Conservation (phyloP, 2,888 invertebrate species). For the Limnephilus auricula region DNA sequence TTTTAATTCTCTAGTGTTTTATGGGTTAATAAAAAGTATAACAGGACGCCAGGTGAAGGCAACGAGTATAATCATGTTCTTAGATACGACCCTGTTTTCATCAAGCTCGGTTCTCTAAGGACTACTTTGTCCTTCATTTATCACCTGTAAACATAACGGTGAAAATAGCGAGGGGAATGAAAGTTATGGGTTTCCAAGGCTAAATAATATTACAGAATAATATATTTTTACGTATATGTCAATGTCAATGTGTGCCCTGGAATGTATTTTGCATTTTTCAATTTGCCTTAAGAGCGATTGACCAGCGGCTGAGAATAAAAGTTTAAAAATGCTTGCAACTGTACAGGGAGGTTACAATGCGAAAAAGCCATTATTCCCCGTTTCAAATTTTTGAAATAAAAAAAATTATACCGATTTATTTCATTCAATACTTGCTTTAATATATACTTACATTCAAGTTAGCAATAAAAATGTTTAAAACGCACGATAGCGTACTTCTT, state of each 20-base stretch:
- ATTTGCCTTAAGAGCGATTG: neutral
- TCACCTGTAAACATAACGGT: neutral
- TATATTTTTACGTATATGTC: neutral
- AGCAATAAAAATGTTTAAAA: no score
- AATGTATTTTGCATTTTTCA: neutral
- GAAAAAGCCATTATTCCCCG: no score
- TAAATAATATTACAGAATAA: neutral
- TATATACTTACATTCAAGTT: no score
- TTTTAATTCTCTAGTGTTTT: constrained; percentile 26
- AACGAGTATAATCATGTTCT: constrained; percentile 16
- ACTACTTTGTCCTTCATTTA: neutral
- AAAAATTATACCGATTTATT: no score
- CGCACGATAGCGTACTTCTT: no score
- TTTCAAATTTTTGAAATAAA: no score
- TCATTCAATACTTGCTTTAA: no score
- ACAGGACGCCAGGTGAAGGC: constrained; percentile 21
- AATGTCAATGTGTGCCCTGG: no score
- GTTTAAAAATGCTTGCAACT: no score
- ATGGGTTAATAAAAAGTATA: constrained; percentile 15
- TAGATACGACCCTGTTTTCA: constrained; percentile 14
- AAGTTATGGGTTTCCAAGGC: neutral
- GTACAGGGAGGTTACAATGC: no score
- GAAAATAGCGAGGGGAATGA: neutral
- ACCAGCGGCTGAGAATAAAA: no score
- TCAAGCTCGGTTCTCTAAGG: neutral